Evolutionary conservation across 2,113 vertebrate species (phyloP).

Genomic region (Sinocyclocheilus maitianheensis): DNA sequence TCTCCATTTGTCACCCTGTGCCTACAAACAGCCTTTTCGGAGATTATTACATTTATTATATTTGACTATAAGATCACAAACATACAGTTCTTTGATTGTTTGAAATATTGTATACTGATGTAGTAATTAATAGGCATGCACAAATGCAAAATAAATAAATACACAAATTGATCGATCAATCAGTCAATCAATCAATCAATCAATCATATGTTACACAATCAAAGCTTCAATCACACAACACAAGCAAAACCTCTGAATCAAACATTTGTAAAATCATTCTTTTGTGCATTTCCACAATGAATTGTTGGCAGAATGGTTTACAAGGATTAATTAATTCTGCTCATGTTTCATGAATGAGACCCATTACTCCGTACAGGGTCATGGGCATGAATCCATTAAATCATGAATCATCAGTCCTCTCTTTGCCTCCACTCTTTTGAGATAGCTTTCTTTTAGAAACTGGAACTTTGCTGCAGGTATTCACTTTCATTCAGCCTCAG

Average conservation of each 20-base stretch:
- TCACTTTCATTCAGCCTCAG: neutral
- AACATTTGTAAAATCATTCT: neutral
- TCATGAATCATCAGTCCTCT: neutral
- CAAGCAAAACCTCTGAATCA: neutral
- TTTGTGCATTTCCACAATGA: neutral
- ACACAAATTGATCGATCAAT: too few relatives aligned
- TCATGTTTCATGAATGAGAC: neutral
- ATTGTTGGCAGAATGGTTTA: neutral
- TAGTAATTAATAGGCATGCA: neutral
- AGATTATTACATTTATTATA: too few relatives aligned
- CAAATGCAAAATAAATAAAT: neutral
- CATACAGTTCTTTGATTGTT: too few relatives aligned
- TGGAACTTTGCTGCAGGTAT: neutral
- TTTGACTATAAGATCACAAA: too few relatives aligned
- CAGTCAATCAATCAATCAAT: too few relatives aligned
- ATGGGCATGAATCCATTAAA: constrained; percentile 7
- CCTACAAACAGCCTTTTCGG: too few relatives aligned
- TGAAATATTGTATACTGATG: neutral
- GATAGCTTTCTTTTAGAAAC: neutral
- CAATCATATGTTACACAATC: too few relatives aligned
- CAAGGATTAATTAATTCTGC: neutral
- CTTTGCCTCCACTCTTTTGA: neutral
- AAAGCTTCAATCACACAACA: neutral
- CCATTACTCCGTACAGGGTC: neutral
- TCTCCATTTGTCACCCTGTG: too few relatives aligned